Evolutionary conservation across 2,113 vertebrate genomes (phyloP).

Genomic region (Aptenodytes forsteri): DNA sequence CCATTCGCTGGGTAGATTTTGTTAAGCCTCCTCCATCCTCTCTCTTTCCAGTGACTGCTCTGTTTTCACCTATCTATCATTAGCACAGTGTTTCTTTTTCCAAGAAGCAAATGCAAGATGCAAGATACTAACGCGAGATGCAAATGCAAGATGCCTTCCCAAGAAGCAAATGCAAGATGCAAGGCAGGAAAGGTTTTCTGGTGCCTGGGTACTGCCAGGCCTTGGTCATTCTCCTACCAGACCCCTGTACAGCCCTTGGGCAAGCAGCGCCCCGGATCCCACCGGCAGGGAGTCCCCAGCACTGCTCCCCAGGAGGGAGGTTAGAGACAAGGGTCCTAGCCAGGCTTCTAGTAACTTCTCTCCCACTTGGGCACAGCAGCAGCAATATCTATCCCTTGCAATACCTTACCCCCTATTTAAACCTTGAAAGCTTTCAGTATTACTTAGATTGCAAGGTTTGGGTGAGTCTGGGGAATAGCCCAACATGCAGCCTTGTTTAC

Average conservation of each 20-base stretch:
- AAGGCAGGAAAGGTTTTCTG: background rate
- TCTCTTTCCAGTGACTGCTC: background rate
- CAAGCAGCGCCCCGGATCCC: fast-evolving
- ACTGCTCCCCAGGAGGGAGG: background rate
- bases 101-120: background rate
- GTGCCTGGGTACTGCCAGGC: background rate
- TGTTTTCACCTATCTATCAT: background rate
- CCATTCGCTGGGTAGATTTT: background rate
- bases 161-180: background rate
- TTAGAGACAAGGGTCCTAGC: background rate
- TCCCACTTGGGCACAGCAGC: background rate
- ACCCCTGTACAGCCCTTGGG: background rate
- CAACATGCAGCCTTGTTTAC: background rate
- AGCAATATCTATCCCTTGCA: background rate
- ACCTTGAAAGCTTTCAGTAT: background rate
- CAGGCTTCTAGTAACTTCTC: background rate
- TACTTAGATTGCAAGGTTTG: background rate
- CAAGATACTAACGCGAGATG: background rate
- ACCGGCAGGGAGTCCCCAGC: background rate
- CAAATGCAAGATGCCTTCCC: background rate
- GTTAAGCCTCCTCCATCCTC: background rate
- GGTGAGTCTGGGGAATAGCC: background rate
- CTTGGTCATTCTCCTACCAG: background rate
- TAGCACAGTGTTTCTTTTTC: background rate
- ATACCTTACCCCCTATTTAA: background rate